Percentiles rank a stretch among this genome's conserved stretches.
Evolutionary conservation across 2,888 invertebrate species (phyloP).

Genomic region (Trisateles emortualis): DNA sequence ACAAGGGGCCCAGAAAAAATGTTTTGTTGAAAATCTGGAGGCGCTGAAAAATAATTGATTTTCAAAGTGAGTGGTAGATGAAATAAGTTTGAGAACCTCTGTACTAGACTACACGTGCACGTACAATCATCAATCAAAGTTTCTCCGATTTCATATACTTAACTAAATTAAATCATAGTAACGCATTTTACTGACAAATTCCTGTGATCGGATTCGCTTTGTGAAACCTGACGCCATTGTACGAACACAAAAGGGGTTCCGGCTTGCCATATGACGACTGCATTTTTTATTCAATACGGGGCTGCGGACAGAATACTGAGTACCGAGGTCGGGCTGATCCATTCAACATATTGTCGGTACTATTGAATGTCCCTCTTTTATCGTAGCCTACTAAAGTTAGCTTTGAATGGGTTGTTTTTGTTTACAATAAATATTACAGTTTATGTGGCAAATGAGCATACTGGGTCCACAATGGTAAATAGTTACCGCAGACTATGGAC

Average conservation of each 20-base stretch:
- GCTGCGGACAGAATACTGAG: conserved; percentile 40
- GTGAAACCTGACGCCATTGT: conserved; percentile 33
- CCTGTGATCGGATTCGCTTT: not conserved
- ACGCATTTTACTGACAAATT: not conserved
- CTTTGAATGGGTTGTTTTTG: not conserved
- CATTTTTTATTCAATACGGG: conserved; percentile 40
- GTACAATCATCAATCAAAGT: too few species aligned
- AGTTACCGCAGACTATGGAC: too few species aligned
- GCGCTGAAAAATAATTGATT: too few species aligned
- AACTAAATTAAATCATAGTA: conserved; percentile 1
- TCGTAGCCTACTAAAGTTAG: not conserved
- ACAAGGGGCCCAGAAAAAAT: too few species aligned
- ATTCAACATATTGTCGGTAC: conserved; percentile 22
- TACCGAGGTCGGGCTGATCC: conserved; percentile 18
- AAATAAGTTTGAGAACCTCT: too few species aligned
- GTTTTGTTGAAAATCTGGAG: too few species aligned
- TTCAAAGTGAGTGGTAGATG: too few species aligned
- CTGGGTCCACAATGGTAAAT: too few species aligned
- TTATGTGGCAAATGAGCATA: too few species aligned
- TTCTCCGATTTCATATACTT: too few species aligned
- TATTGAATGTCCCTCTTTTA: conserved; percentile 6
- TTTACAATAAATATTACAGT: too few species aligned
- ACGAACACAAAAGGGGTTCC: conserved; percentile 30
- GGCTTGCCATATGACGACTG: conserved; percentile 40
- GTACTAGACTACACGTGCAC: too few species aligned